Evolutionary conservation across 37 sponge, comb jelly and placozoan genomes (phyloP), one percentile per base, ranked within the genome.

Genomic region (Haliclona indistincta): DNA sequence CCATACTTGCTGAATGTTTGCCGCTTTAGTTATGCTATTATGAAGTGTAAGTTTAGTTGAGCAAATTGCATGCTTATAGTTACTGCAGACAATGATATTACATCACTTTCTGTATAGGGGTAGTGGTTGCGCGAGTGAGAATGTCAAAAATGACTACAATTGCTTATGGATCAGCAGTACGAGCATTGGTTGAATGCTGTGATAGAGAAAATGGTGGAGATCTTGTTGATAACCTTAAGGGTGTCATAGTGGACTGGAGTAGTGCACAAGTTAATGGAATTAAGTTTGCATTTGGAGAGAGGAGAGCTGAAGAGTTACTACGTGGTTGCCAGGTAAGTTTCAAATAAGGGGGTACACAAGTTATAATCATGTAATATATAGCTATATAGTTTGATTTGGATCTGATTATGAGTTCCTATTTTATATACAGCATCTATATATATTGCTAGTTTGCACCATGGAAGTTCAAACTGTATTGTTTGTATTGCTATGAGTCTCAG

Each of bases 261-360:
- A 63, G 61, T 60, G 75, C 75, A 10, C 45, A 74, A 38, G 40
- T 74, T 3, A 74, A 74, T 34, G 75, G 75, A 37, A 26, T 74
- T 22, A 15, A 54, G n/a, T n/a, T 60, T 60, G 62, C 62, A 60
- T 60, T 60, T 60, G 62, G 62, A 22, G 25, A 60, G 23, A 30
- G 25, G 25, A 60, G 23, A 30, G 62, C 29, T 7, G n/a, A 60
- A 20, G 62, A 60, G 25, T 30, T 60, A 7, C 25, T 60, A 60
- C 62, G 62, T 60, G 62, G 62, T 60, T 60, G 62, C 23, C 62
- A 60, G 62, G 62, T 60, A 60, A n/a, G n/a, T n/a, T n/a, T n/a
- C n/a, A n/a, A n/a, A n/a, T n/a, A n/a, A n/a, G n/a, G n/a, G n/a
- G n/a, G n/a, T n/a, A n/a, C n/a, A n/a, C n/a, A n/a, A n/a, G n/a